Conservation (phyloP, 2,113 vertebrate species). For the Puffinus mauretanicus region DNA sequence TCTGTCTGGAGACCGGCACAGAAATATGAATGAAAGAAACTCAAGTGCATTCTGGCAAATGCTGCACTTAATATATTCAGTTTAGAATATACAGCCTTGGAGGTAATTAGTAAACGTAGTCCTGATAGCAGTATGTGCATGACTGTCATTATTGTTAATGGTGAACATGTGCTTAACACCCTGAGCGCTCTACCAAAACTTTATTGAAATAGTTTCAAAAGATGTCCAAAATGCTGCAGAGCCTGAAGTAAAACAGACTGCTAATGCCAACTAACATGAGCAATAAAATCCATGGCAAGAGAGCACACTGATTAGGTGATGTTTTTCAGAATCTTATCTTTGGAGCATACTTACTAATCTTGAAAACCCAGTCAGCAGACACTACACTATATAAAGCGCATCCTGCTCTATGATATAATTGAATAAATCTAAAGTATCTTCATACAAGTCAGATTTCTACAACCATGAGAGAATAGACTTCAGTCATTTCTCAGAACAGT, state of each 20-base stretch:
- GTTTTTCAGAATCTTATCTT: background rate
- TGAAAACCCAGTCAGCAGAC: background rate
- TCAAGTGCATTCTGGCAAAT: slow-evolving; percentile 5
- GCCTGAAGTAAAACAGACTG: slow-evolving; percentile 36
- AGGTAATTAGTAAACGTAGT: background rate
- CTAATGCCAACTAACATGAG: background rate
- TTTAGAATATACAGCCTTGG: slow-evolving; percentile 1
- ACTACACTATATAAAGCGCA: background rate
- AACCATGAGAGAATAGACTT: background rate
- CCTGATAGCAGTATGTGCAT: background rate
- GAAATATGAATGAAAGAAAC: slow-evolving; percentile 33
- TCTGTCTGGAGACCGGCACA: slow-evolving; percentile 3
- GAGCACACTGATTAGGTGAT: background rate
- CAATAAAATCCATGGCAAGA: background rate
- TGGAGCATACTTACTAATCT: background rate
- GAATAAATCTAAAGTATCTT: background rate
- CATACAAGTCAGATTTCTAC: background rate
- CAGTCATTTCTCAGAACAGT: background rate
- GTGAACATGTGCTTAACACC: slow-evolving; percentile 31
- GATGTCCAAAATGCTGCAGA: background rate
- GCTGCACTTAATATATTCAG: background rate
- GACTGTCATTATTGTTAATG: background rate
- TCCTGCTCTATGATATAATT: background rate
- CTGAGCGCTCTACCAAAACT: slow-evolving; percentile 28
- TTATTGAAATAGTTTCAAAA: slow-evolving; percentile 5